Conservation (phyloP, 2,888 invertebrate genomes). For the Petrolisthes manimaculis region DNA sequence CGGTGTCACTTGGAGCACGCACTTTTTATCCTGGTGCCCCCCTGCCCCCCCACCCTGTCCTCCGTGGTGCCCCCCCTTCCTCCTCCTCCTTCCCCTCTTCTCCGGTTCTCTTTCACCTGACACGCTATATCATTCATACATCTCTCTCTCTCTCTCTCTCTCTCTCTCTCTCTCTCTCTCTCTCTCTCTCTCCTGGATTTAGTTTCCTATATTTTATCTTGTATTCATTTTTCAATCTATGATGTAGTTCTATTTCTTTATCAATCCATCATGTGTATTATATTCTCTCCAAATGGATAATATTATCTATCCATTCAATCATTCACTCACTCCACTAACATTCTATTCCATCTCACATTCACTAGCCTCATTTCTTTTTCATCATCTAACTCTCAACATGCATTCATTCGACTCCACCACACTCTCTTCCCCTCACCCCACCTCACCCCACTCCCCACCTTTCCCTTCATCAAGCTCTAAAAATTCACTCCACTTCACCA, state of each 20-base stretch:
- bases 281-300: too few relatives aligned
- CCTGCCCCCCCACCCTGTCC: too few relatives aligned
- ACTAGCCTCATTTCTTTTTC: not conserved
- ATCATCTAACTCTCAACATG: not conserved
- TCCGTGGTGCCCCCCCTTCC: not conserved
- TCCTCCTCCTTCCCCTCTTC: not conserved
- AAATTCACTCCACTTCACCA: too few relatives aligned
- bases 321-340: not conserved
- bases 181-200: not conserved
- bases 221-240: not conserved
- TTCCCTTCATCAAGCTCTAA: not conserved
- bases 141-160: constrained; percentile 3
- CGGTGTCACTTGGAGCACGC: not conserved
- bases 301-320: not conserved
- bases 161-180: constrained; percentile 1
- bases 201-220: not conserved
- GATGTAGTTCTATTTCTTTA: not conserved
- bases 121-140: not conserved
- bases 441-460: not conserved
- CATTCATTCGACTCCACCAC: constrained; percentile 2
- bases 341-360: not conserved
- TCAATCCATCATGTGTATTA: not conserved
- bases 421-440: not conserved
- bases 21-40: too few relatives aligned
- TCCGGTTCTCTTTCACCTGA: not conserved